A percentile compares a stretch with the other conserved stretches of the same genome.
Conservation (phyloP, 2,888 invertebrate genomes). For the Thumatha senex region DNA sequence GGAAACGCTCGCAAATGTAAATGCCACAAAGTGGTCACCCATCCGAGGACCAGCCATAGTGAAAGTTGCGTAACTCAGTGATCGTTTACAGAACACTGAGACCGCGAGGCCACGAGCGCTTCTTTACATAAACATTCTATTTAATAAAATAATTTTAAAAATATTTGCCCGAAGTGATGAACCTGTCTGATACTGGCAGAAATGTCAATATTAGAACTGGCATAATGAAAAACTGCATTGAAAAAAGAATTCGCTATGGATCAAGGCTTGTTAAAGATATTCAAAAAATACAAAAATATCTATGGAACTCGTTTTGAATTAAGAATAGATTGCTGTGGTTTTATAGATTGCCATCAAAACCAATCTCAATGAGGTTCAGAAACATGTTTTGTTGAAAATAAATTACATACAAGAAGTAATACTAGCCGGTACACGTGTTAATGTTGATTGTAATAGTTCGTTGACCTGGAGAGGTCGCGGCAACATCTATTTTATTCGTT, state of each 20-base stretch:
- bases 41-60: too few relatives aligned
- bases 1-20: too few relatives aligned
- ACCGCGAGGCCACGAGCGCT: too few relatives aligned
- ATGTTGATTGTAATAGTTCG: constrained; percentile 9
- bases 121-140: too few relatives aligned
- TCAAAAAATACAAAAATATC: neutral
- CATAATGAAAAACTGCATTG: neutral
- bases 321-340: neutral
- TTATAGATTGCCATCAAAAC: neutral
- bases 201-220: too few relatives aligned
- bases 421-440: constrained; percentile 4
- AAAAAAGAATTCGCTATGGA: neutral
- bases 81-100: too few relatives aligned
- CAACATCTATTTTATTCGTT: constrained; percentile 3
- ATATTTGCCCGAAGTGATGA: too few relatives aligned
- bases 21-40: too few relatives aligned
- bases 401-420: neutral
- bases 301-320: neutral
- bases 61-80: too few relatives aligned
- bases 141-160: too few relatives aligned
- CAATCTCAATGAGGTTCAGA: neutral
- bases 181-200: too few relatives aligned
- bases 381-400: neutral
- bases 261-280: neutral
- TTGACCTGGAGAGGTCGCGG: constrained; percentile 8